Evolutionary conservation across 2,797 vertebrate genomes (phyloP), one percentile per base, ranked within the genome.

Genomic region (Eidolon dupreanum): DNA sequence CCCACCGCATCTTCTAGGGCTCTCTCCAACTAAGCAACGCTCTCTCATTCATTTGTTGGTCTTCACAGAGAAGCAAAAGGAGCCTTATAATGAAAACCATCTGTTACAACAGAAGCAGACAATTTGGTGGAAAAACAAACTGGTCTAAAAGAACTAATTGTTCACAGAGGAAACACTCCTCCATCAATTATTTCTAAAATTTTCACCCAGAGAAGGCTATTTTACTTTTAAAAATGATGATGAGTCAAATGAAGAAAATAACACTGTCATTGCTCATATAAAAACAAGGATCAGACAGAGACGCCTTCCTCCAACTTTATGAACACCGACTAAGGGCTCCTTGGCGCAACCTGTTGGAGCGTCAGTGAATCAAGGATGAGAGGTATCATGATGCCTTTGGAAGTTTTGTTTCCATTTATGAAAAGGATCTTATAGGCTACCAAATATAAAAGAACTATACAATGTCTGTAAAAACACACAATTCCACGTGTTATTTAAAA

Each of bases 91-190:
- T 12, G 51, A 63, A 95, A 96, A 83, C 77, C 88, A 95, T 90
- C 86, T 93, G 96, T 77, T 74, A 73, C 28, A 49, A 73, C 55
- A 91, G 57, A 88, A 97, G 92, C 71, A 88, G 91, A 77, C 36
- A 79, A 90, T 33, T 90, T 88, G n/a, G 71, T 73, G 26, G 71
- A 38, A 73, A 89, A 89, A 93, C 43, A 89, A 91, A 82, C 70
- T 16, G 1, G 22, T 78, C 79, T 93, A 53, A 85, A 88, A 61
- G 88, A 95, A 94, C 86, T 74, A 85, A 88, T 41, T 93, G 90
- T 97, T 88, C 96, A 89, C n/a, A 74, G 59, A 88, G n/a, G 53
- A 51, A 93, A 95, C 26, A 85, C 11, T 68, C 43, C 9, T 49
- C 53, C 16, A 33, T 70, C 68, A 83, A 73, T 66, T 86, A 82